Evolutionary conservation across 2,113 vertebrate genomes (phyloP), one percentile per base, ranked within the genome.

Genomic region (Gobio gobio): DNA sequence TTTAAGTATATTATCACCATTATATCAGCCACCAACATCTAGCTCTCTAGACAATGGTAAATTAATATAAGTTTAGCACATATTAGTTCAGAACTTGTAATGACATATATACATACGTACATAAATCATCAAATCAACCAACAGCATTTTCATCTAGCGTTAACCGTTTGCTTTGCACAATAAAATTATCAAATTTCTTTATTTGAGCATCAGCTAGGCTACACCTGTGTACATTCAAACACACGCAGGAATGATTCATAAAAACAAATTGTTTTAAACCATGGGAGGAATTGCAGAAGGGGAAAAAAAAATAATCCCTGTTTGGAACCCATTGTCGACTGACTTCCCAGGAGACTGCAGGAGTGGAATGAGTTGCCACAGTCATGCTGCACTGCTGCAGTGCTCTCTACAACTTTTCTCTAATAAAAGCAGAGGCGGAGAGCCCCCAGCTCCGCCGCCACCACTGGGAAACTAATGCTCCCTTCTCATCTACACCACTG

Each of bases 361-460:
- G 54, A 78, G 79, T 72, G 85, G 51, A 24, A 64, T 61, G 47
- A 81, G 86, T 80, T 58, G 43, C 83, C 2, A 43, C 18, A 24
- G 70, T 40, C n/a, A 58, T 56, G 76, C 74, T 84, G 58, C 77
- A 49, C 61, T 33, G 56, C 51, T 87, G 80, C 68, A 75, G 63
- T 68, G 78, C 83, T 78, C 13, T 29, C 49, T 20, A 64, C 80
- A 78, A 86, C 80, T 85, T 73, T 76, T 74, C 66, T 59, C 73
- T 88, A 83, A 88, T 86, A 74, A 88, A 88, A 86, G 68, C 33
- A 40, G 66, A 61, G 51, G 83, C 80, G 22, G 80, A 86, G 66
- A 22, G 66, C 81, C 81, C 66, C n/a, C 18, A 64, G 74, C 74
- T 76, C 83, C 29, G 58, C 59, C 63, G 36, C 84, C 63, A 56